Evolutionary conservation across 2,113 vertebrate genomes (phyloP).

Genomic region (Ophiodon elongatus): DNA sequence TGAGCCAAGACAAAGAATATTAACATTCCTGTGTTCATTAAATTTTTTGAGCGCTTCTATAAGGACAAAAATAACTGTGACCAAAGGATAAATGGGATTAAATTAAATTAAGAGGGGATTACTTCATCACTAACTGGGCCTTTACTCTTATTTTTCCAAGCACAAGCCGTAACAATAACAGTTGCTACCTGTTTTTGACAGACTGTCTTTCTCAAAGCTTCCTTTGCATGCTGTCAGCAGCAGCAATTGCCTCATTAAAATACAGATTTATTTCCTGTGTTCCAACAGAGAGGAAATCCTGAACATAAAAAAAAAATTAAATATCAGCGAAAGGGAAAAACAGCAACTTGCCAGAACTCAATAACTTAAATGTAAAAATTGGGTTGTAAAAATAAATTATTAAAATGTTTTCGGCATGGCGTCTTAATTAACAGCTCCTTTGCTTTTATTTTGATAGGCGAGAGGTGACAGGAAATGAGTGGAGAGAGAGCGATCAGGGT

Average conservation of each 20-base stretch:
- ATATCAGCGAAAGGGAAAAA: background rate
- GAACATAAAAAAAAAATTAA: background rate
- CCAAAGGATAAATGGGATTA: too few species aligned
- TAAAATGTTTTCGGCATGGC: background rate
- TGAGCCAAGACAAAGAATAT: background rate
- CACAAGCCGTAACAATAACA: background rate
- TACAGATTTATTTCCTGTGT: background rate
- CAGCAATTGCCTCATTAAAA: constrained; percentile 10
- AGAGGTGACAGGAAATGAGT: background rate
- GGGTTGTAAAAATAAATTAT: background rate
- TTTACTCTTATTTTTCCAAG: background rate
- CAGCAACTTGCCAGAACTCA: too few species aligned
- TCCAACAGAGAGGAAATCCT: background rate
- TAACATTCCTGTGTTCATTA: constrained; percentile 10
- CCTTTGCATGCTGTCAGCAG: background rate
- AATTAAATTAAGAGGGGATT: background rate
- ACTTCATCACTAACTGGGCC: background rate
- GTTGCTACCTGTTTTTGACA: constrained; percentile 8
- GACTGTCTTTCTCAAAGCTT: background rate
- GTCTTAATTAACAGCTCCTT: background rate
- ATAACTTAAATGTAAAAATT: background rate
- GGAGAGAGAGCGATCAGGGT: background rate
- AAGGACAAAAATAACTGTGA: background rate
- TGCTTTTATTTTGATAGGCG: background rate
- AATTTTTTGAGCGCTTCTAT: background rate